Percentiles rank a stretch among this genome's conserved stretches.
Evolutionary conservation across 2,797 vertebrate genomes (phyloP).

Genomic region (Perodicticus potto): DNA sequence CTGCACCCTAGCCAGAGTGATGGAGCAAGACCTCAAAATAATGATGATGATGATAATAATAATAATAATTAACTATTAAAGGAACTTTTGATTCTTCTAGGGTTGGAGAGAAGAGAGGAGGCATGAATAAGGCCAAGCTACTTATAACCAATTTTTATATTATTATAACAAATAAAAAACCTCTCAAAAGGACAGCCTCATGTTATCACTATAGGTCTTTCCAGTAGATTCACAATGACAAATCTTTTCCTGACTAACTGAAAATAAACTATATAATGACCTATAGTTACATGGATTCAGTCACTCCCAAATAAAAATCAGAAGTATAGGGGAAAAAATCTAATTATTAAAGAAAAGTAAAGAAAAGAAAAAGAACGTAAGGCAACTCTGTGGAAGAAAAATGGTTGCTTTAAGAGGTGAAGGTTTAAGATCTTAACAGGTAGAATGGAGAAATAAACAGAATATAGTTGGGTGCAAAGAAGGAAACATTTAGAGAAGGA

Average conservation of each 20-base stretch:
- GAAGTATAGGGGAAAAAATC: background rate
- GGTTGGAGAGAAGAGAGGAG: background rate
- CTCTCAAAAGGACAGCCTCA: background rate
- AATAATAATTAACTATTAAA: background rate
- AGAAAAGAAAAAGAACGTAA: background rate
- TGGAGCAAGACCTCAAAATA: background rate
- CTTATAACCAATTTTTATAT: background rate
- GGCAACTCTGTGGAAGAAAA: background rate
- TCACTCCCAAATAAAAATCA: background rate
- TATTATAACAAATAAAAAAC: background rate
- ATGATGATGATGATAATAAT: no score
- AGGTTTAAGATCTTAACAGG: background rate
- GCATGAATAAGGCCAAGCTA: background rate
- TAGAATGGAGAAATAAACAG: background rate
- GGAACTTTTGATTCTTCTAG: conserved; percentile 17
- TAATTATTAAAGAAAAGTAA: background rate
- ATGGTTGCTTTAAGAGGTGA: background rate
- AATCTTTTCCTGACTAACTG: background rate
- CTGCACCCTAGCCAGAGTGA: background rate
- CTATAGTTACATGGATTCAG: background rate
- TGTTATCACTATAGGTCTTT: background rate
- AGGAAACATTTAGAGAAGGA: background rate
- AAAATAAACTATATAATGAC: background rate
- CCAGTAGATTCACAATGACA: background rate
- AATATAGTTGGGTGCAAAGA: background rate